Evolutionary conservation across 1,140 invertebrate species (phyloP).

Genomic region (Drosophila tani): DNA sequence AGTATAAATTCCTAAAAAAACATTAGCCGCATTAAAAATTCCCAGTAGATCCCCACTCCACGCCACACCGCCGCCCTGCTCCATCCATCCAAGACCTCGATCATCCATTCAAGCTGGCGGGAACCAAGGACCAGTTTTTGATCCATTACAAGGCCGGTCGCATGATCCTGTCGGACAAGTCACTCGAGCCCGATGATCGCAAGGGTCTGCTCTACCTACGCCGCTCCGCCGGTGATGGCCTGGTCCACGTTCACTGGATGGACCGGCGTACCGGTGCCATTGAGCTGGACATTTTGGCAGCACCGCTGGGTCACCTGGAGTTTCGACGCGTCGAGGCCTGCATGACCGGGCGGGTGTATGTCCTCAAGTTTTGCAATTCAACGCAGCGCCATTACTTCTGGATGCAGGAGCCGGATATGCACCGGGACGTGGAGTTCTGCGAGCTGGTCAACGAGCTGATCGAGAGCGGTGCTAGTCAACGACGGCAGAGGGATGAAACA

Average conservation of each 20-base stretch:
- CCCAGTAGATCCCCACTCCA: not conserved
- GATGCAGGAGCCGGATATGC: conserved; percentile 98
- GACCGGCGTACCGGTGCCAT: conserved; percentile 90
- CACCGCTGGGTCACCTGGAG: conserved; percentile 96
- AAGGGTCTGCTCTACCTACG: conserved; percentile 97
- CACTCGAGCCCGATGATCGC: conserved; percentile 97
- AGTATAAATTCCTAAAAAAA: conserved; percentile 85
- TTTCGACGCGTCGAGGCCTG: conserved; percentile 97
- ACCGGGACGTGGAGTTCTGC: conserved; percentile 97
- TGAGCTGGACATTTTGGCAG: conserved; percentile 95
- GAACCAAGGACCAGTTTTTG: conserved; percentile 83
- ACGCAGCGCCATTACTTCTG: conserved; percentile 97
- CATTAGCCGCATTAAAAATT: not conserved
- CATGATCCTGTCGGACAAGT: conserved; percentile 96
- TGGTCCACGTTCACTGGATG: conserved; percentile 99
- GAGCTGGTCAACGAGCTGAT: conserved; percentile 95
- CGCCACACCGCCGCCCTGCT: too few relatives aligned
- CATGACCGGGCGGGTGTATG: conserved; percentile 97
- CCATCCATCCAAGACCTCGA: not conserved
- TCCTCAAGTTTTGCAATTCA: conserved; percentile 97
- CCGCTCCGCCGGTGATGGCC: conserved; percentile 93
- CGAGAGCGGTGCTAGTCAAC: not conserved
- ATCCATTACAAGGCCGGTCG: conserved; percentile 98
- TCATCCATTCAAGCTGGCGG: conserved; percentile 2
- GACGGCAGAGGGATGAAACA: not conserved